Evolutionary conservation across 2,888 invertebrate genomes (phyloP).

Genomic region (Harpalus rufipes): DNA sequence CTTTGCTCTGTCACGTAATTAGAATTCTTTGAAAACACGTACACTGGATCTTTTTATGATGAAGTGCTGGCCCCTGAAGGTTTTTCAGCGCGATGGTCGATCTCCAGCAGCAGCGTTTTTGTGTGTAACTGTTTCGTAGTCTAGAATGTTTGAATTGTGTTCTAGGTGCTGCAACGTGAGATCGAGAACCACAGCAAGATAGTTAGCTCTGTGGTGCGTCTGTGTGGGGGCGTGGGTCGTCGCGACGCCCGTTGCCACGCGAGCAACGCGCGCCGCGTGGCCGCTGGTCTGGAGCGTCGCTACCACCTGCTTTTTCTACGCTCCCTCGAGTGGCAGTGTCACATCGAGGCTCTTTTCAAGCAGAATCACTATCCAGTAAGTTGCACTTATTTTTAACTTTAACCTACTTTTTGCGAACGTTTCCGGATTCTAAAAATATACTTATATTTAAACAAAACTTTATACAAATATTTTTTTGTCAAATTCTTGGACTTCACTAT

Average conservation of each 20-base stretch:
- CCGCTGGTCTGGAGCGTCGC: constrained; percentile 88
- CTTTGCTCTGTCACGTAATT: too few species aligned
- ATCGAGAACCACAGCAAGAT: constrained; percentile 94
- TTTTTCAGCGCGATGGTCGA: too few species aligned
- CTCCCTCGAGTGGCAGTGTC: constrained; percentile 95
- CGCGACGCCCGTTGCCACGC: constrained; percentile 74
- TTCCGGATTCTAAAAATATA: too few species aligned
- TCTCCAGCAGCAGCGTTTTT: too few species aligned
- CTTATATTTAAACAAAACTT: background rate
- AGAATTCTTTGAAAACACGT: too few species aligned
- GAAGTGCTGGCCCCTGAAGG: background rate
- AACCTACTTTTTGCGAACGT: background rate
- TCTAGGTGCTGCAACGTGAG: constrained; percentile 93
- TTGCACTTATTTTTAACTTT: background rate
- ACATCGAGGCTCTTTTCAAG: constrained; percentile 89
- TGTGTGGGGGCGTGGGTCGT: constrained; percentile 82
- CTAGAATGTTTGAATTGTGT: too few species aligned
- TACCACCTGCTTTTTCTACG: constrained; percentile 94
- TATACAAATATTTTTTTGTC: too few species aligned
- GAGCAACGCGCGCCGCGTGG: constrained; percentile 77
- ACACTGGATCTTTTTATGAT: too few species aligned
- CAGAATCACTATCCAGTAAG: constrained; percentile 83
- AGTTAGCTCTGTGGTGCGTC: constrained; percentile 87
- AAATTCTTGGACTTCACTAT: too few species aligned
- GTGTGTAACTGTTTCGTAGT: too few species aligned